A percentile compares a stretch with the other conserved stretches of the same genome.
Evolutionary conservation across 2,113 vertebrate genomes (phyloP).

Genomic region (Haplotaxodon microlepis): DNA sequence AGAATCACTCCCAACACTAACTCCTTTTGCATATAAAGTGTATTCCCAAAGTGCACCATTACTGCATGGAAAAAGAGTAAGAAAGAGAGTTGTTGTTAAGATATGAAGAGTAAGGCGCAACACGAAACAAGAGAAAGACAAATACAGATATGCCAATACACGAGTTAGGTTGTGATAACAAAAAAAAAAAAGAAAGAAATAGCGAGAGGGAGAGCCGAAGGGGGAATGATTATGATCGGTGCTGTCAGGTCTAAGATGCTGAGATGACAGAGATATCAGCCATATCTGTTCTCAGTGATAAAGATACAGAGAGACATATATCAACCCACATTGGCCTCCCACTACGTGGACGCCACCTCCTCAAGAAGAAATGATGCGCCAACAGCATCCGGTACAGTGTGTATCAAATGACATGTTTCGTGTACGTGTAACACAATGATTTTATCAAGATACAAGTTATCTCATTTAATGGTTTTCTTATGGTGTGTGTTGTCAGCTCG

Average conservation of each 20-base stretch:
- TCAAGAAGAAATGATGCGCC: neutral
- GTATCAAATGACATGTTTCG: neutral
- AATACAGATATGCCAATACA: slow-evolving; percentile 11
- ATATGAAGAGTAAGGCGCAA: slow-evolving; percentile 10
- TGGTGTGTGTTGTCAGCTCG: neutral
- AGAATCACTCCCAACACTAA: slow-evolving; percentile 13
- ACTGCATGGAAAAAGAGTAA: slow-evolving; percentile 5
- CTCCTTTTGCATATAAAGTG: slow-evolving; percentile 25
- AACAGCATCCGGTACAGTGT: neutral
- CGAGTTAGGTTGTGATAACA: neutral
- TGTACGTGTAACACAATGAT: neutral
- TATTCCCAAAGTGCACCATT: slow-evolving; percentile 52
- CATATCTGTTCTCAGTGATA: slow-evolving; percentile 43
- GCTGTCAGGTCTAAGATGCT: slow-evolving; percentile 59
- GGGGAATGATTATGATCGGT: slow-evolving; percentile 52
- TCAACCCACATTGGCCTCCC: slow-evolving; percentile 29
- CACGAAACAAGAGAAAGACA: slow-evolving; percentile 3
- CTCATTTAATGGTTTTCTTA: neutral
- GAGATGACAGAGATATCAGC: slow-evolving; percentile 57
- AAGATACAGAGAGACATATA: slow-evolving; percentile 48
- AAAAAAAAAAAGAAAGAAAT: slow-evolving; percentile 11
- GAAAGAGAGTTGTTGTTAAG: slow-evolving; percentile 29
- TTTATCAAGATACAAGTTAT: neutral
- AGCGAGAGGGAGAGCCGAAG: slow-evolving; percentile 16
- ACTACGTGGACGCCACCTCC: neutral